A percentile compares a stretch with the other conserved stretches of the same genome.
Evolutionary conservation across 2,888 invertebrate species (phyloP).

Genomic region (Rotaria magnacalcarata): DNA sequence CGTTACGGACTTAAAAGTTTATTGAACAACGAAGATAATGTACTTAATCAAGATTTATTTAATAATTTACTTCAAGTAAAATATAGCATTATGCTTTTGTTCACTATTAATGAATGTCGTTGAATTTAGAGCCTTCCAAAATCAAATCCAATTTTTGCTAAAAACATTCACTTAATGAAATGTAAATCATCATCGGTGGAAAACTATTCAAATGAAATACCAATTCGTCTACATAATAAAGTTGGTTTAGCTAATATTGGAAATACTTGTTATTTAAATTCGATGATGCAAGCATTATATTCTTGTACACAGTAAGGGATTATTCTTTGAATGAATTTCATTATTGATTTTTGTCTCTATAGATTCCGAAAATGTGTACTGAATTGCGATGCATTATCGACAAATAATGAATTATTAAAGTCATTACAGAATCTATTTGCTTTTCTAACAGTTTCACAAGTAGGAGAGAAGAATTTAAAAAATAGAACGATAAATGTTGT

Average conservation of each 20-base stretch:
- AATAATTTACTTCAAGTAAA: conserved; percentile 19
- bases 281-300: conserved; percentile 8
- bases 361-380: conserved; percentile 14
- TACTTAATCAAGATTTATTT: background rate
- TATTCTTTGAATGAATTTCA: no score
- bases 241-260: conserved; percentile 13
- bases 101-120: no score
- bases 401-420: conserved; percentile 22
- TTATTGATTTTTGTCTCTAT: background rate
- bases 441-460: background rate
- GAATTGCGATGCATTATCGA: background rate
- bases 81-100: no score
- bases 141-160: background rate
- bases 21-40: background rate
- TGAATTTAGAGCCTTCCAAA: background rate
- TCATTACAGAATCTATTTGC: conserved; percentile 25
- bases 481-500: background rate
- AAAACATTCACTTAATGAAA: background rate
- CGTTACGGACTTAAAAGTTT: conserved; percentile 11
- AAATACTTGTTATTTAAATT: conserved; percentile 33
- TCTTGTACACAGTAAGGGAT: background rate
- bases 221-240: conserved; percentile 16
- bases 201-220: background rate
- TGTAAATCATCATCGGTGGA: background rate
- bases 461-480: background rate